phyloP scores from a whole-genome alignment of 30 jellyfish, hydroid and myxozoan genomes.

The Aurelia sp. region DNA sequence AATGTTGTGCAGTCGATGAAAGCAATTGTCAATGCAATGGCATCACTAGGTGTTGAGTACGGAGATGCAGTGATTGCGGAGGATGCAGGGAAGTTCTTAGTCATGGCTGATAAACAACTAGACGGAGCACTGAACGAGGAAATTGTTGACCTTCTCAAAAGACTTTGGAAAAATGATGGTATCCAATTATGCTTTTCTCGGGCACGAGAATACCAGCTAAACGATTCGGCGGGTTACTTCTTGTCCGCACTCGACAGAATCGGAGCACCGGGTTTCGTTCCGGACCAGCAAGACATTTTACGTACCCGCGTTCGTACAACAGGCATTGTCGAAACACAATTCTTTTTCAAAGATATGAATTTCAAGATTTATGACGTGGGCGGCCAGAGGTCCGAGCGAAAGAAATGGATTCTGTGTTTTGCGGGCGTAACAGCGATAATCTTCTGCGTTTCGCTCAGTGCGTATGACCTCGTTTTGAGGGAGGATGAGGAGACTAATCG shows the following conservation, averaged over 20 bases:
- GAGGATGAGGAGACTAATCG: conserved; percentile 72
- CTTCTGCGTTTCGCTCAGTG: conserved; percentile 84
- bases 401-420: conserved; percentile 75
- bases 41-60: neutral
- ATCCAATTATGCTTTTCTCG: conserved; percentile 31
- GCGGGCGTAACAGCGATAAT: conserved; percentile 71
- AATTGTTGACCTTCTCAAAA: conserved; percentile 16
- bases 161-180: conserved; percentile 59
- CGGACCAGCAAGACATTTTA: conserved; percentile 67
- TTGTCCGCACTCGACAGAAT: conserved; percentile 33
- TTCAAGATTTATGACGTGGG: conserved; percentile 75
- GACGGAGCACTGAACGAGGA: conserved; percentile 30
- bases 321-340: conserved; percentile 62
- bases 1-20: conserved; percentile 34
- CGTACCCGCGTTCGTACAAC: conserved; percentile 62
- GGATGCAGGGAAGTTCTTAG: conserved; percentile 20
- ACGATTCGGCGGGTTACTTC: conserved; percentile 48
- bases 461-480: conserved; percentile 91
- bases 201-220: conserved; percentile 31
- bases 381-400: conserved; percentile 78
- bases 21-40: conserved; percentile 25
- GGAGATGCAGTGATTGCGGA: conserved; percentile 33
- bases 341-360: conserved; percentile 26
- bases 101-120: conserved; percentile 14
- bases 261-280: conserved; percentile 47